Evolutionary conservation across 2,888 invertebrate genomes (phyloP).

Genomic region (Cheilosia urbana): DNA sequence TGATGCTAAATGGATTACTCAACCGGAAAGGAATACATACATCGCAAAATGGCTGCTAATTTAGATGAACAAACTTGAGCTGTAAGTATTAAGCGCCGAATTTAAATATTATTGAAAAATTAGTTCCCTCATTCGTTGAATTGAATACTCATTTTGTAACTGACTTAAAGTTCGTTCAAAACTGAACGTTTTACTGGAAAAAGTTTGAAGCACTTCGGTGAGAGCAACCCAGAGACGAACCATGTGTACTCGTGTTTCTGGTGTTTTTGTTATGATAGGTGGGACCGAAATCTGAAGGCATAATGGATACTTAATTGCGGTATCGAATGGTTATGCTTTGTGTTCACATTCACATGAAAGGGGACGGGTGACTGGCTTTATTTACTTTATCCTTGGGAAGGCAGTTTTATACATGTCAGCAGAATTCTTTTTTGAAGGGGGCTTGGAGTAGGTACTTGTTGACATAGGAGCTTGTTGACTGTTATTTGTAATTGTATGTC

Average conservation of each 20-base stretch:
- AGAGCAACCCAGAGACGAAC: not conserved
- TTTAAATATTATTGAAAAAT: not conserved
- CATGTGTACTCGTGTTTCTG: not conserved
- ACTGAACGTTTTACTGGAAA: no score
- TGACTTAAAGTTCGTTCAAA: no score
- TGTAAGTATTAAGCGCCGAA: constrained; percentile 12
- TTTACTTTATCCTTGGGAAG: constrained; percentile 1
- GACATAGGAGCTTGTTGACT: not conserved
- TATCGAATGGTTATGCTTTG: constrained; percentile 18
- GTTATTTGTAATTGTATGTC: no score
- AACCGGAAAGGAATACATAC: constrained; percentile 32
- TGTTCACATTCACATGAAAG: not conserved
- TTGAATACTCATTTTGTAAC: not conserved
- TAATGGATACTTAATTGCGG: constrained; percentile 33
- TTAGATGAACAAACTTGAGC: not conserved
- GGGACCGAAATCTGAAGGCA: not conserved
- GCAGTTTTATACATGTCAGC: not conserved
- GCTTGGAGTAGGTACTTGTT: not conserved
- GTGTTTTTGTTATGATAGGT: not conserved
- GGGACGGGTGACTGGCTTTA: not conserved
- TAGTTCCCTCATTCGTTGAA: not conserved
- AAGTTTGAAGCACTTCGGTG: no score
- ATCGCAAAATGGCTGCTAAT: not conserved
- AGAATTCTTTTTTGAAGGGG: not conserved
- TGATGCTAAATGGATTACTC: constrained; percentile 27